Conservation (phyloP, 1,140 invertebrate species). For the Drosophila guanche region DNA sequence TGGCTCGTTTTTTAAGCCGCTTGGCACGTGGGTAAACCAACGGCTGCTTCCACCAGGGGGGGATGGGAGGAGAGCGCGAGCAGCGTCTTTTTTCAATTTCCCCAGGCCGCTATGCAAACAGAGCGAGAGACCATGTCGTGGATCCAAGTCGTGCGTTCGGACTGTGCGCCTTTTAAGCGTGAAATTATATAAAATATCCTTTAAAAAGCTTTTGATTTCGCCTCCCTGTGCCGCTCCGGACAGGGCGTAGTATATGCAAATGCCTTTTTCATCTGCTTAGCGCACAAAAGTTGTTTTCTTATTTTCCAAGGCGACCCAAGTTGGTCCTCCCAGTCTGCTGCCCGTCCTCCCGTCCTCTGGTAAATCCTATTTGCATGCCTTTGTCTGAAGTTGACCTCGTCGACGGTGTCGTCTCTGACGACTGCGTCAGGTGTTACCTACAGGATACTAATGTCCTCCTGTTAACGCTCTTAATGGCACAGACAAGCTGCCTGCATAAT, state of each 20-base stretch:
- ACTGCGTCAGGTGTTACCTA: conserved; percentile 70
- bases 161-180: conserved; percentile 54
- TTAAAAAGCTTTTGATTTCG: conserved; percentile 82
- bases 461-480: conserved; percentile 76
- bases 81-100: conserved; percentile 59
- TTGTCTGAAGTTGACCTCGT: conserved; percentile 77
- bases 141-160: conserved; percentile 26
- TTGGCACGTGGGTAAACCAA: conserved; percentile 76
- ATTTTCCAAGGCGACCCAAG: conserved; percentile 62
- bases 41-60: conserved; percentile 54
- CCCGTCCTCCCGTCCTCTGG: neutral
- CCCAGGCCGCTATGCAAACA: conserved; percentile 59
- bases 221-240: conserved; percentile 26
- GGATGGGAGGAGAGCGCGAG: neutral
- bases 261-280: conserved; percentile 77
- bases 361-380: conserved; percentile 76
- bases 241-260: conserved; percentile 66
- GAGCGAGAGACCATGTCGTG: conserved; percentile 2
- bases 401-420: conserved; percentile 17
- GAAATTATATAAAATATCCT: conserved; percentile 78
- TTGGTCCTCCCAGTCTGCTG: neutral
- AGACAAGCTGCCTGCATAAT: conserved; percentile 78
- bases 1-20: conserved; percentile 60
- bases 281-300: conserved; percentile 77
- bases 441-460: conserved; percentile 72